Evolutionary conservation across 2,113 vertebrate genomes (phyloP).

Genomic region (Toxotes jaculatrix): DNA sequence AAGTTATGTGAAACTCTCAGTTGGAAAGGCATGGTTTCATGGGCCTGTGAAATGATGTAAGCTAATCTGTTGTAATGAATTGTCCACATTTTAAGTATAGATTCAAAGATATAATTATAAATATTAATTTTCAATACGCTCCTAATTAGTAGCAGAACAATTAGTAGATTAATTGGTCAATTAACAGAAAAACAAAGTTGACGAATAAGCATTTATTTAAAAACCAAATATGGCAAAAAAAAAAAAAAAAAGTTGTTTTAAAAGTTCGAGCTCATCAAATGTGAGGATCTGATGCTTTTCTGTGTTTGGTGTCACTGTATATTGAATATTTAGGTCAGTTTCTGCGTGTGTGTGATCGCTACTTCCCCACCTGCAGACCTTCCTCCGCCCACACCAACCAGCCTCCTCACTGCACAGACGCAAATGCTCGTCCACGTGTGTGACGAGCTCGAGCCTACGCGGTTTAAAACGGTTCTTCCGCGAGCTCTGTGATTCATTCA

Average conservation of each 20-base stretch:
- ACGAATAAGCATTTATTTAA: too few relatives aligned
- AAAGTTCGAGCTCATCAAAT: too few relatives aligned
- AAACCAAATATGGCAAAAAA: too few relatives aligned
- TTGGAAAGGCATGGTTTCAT: too few relatives aligned
- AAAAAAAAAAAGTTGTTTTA: too few relatives aligned
- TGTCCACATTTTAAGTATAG: too few relatives aligned
- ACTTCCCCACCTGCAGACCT: neutral
- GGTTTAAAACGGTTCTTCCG: conserved; percentile 59
- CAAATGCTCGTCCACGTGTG: conserved; percentile 55
- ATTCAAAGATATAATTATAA: neutral
- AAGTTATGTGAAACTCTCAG: conserved; percentile 19
- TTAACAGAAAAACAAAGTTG: neutral
- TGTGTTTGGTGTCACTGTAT: too few relatives aligned
- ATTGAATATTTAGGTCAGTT: too few relatives aligned
- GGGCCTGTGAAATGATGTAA: neutral
- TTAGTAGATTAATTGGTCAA: too few relatives aligned
- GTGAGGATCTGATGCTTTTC: too few relatives aligned
- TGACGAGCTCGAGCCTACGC: conserved; percentile 62
- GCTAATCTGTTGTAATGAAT: neutral
- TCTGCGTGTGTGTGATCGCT: too few relatives aligned
- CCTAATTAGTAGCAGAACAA: too few relatives aligned
- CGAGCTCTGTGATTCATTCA: conserved; percentile 8
- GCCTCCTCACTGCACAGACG: conserved; percentile 28
- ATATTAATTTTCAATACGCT: neutral
- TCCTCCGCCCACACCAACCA: neutral